Conservation (phyloP, 1,140 invertebrate species). For the Trachelipus rathkii region DNA sequence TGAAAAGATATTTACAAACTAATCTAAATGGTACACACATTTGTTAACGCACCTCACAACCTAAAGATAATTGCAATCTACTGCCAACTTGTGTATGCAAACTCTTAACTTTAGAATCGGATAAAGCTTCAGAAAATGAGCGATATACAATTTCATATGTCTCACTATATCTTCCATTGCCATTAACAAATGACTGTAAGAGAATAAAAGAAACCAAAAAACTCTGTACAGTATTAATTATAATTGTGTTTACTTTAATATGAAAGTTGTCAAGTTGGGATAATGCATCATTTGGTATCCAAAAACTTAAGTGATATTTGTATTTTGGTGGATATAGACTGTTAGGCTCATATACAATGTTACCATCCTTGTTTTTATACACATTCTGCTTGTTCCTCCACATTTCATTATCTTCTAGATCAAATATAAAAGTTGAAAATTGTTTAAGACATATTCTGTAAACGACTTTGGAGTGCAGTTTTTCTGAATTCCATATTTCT, state of each 20-base stretch:
- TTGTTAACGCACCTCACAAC: not conserved
- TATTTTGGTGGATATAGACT: slow-evolving; percentile 37
- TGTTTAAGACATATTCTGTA: not conserved
- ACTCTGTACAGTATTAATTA: slow-evolving; percentile 27
- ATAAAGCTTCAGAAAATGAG: slow-evolving; percentile 27
- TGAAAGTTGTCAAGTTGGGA: not conserved
- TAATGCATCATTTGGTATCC: slow-evolving; percentile 13
- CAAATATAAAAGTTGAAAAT: not conserved
- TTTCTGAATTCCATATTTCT: not conserved
- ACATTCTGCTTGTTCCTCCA: slow-evolving; percentile 24
- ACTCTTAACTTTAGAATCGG: slow-evolving; percentile 26
- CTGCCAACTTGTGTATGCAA: slow-evolving; percentile 24
- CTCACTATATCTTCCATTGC: slow-evolving; percentile 16
- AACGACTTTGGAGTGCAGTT: too few species aligned
- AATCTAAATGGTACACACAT: too few species aligned
- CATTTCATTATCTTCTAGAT: slow-evolving; percentile 27
- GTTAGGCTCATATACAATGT: slow-evolving; percentile 20
- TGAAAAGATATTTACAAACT: too few species aligned
- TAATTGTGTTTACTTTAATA: slow-evolving; percentile 15
- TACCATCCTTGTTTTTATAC: not conserved
- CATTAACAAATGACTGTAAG: slow-evolving; percentile 14
- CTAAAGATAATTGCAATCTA: slow-evolving; percentile 23
- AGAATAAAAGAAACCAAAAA: slow-evolving; percentile 17
- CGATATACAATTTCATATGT: slow-evolving; percentile 32
- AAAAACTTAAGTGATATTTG: slow-evolving; percentile 43